Base-by-base conservation (phyloP, 2,888 invertebrate species). In the Steromphala cineraria region DNA sequence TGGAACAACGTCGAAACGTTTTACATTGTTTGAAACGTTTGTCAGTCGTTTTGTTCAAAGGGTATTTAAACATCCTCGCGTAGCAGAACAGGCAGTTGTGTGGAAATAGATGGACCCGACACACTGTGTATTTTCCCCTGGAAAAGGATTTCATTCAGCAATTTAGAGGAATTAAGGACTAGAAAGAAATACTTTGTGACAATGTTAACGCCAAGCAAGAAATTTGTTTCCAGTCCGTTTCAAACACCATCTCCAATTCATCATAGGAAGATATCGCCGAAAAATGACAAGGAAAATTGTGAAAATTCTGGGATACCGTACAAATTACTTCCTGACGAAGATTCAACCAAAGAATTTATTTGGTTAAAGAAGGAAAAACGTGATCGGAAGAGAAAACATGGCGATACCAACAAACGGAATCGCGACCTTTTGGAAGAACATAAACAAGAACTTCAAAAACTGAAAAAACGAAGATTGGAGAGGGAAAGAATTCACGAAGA, bases 171-270 rank as follows among this genome's bases (percentile, higher is more conserved):
- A 10, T 13, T 46, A 10, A 10, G 13, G 7, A 46, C 13, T 46
- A 10, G 8, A 36, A 8, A 36, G 8, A 36, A 13, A 10, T 46
- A 46, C 10, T 46, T 8, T 62, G 24, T 24, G 3, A 62, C 24
- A 62, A 62, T 62, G 62, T 17, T 62, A 15, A 62, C 28, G 15
- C 71, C 71, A 71, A 71, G 71, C 40, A 71, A 71, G 71, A 71
- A 71, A 31, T 36, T 71, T 36, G 13, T 15, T 13, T 31, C 19
- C 15, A 71, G 71, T 71, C n/a, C 71, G n/a, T 36, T 71, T 17
- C 71, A 71, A n/a, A 71, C 71, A 31, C 71, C 71, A 40, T 71
- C 71, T 28, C 40, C 71, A 19, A n/a, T 40, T 17, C 62, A 28
- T 62, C 28, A 62, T 4, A 10, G 46, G 46, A 46, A 62, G 62